These are phyloP conservation scores for Neria commutata DNA, from an alignment of 2,888 invertebrate species.

Conservation along the genomic window DNA sequence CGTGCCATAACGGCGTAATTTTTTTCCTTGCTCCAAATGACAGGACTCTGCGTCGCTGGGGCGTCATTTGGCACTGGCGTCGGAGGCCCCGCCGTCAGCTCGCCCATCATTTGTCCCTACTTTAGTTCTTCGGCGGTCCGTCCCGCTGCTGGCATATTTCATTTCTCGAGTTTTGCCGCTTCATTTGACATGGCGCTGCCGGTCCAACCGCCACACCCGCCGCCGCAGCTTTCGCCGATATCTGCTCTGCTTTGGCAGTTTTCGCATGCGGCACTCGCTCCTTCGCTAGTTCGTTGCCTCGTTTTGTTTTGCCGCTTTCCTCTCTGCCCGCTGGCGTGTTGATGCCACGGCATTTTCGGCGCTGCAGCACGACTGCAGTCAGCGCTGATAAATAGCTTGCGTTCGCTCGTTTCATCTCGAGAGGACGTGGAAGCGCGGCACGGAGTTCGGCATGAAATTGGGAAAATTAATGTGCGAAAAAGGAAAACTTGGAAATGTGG, in stretches of 20 bases:
- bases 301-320: slow-evolving; percentile 4
- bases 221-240: slow-evolving; percentile 10
- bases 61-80: slow-evolving; percentile 50
- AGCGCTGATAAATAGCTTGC: slow-evolving; percentile 54
- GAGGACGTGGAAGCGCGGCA: not conserved
- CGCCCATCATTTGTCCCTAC: too few species aligned
- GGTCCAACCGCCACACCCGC: not conserved
- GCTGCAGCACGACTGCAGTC: slow-evolving; percentile 44
- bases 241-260: not conserved
- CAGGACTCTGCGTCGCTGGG: slow-evolving; percentile 46
- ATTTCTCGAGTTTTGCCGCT: slow-evolving; percentile 48
- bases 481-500: too few species aligned
- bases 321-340: not conserved
- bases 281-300: slow-evolving; percentile 9
- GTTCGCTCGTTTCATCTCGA: slow-evolving; percentile 1
- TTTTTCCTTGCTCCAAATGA: slow-evolving; percentile 14
- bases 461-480: slow-evolving; percentile 53
- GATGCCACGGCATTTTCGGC: too few species aligned
- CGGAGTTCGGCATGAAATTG: slow-evolving; percentile 38
- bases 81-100: not conserved
- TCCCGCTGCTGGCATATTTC: not conserved
- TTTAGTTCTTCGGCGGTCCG: too few species aligned
- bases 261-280: not conserved
- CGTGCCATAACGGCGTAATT: slow-evolving; percentile 10
- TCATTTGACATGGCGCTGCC: slow-evolving; percentile 50